Percentiles rank a stretch among this genome's conserved stretches.
These are phyloP conservation scores for Drymodes brunneopygia DNA, from an alignment of 2,113 vertebrate species.

Conservation along the genomic window DNA sequence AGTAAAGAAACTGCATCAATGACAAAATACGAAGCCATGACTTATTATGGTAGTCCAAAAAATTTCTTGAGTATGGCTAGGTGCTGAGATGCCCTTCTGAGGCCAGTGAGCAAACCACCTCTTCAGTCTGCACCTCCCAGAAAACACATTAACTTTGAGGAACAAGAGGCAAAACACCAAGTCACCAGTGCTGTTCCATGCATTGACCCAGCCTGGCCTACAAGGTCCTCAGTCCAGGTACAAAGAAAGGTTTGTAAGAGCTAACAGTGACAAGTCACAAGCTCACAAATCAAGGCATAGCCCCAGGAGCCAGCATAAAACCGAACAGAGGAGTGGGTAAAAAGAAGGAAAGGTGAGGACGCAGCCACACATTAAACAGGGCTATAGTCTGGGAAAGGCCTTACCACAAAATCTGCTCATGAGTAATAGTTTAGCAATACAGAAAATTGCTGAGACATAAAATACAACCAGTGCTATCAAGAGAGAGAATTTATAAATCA, in stretches of 20 bases:
- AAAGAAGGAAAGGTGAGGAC: neutral
- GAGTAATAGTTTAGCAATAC: neutral
- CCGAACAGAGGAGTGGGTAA: neutral
- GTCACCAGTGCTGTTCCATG: neutral
- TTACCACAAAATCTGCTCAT: neutral
- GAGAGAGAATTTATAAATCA: conserved; percentile 17
- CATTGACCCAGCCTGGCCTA: neutral
- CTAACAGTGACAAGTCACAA: neutral
- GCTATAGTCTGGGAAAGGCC: neutral
- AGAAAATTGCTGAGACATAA: conserved; percentile 11
- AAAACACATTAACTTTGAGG: neutral
- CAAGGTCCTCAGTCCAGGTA: neutral
- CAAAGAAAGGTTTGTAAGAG: neutral
- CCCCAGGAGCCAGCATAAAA: neutral
- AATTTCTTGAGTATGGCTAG: neutral
- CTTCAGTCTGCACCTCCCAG: neutral
- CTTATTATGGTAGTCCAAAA: neutral
- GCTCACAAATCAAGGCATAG: neutral
- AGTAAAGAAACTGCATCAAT: neutral
- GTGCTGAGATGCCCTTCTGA: neutral
- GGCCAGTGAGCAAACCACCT: neutral
- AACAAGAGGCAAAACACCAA: neutral
- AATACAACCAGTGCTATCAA: neutral
- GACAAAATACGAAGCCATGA: neutral
- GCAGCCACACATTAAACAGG: neutral